Conservation (phyloP, 2,113 vertebrate species). For the Passer montanus region DNA sequence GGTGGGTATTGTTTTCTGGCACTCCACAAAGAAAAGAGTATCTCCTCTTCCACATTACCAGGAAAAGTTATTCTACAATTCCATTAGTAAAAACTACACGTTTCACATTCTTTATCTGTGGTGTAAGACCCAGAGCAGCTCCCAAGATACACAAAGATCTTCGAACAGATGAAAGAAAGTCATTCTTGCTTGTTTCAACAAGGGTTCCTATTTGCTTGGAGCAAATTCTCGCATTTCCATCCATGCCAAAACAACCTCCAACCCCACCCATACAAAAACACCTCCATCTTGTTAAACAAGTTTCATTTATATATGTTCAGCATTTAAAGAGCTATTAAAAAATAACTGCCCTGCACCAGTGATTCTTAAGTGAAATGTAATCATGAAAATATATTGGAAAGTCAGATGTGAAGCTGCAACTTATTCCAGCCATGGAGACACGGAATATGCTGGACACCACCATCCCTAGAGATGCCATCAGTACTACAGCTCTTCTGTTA, state of each 20-base stretch:
- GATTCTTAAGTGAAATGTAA: neutral
- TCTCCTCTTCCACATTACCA: neutral
- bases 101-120: neutral
- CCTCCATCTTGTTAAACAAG: conserved; percentile 16
- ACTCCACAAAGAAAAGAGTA: neutral
- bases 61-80: neutral
- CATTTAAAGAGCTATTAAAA: neutral
- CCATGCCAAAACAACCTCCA: neutral
- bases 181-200: conserved; percentile 39
- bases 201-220: conserved; percentile 22
- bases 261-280: conserved; percentile 8
- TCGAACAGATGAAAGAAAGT: neutral
- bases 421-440: neutral
- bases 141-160: neutral
- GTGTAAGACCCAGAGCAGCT: neutral
- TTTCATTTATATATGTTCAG: conserved; percentile 21
- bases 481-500: conserved; percentile 12
- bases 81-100: neutral
- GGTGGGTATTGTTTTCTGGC: neutral
- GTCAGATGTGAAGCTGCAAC: neutral
- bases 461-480: neutral
- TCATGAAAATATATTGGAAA: neutral
- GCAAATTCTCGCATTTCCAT: neutral
- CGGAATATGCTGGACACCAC: neutral
- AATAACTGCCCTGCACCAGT: neutral